Percentiles rank a stretch among this genome's conserved stretches.
Conservation (phyloP, 2,888 invertebrate species). For the Rhaphigaster nebulosa region DNA sequence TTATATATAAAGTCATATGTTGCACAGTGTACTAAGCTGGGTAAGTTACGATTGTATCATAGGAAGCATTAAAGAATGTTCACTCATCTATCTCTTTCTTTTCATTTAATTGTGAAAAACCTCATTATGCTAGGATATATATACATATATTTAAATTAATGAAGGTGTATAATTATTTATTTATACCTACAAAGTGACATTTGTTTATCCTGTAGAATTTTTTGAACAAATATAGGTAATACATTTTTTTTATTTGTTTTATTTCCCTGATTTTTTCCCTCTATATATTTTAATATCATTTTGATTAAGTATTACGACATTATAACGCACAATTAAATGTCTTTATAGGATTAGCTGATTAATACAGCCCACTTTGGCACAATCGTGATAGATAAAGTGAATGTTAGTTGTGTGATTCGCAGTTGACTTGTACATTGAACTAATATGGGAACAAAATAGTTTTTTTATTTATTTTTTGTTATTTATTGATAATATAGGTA, state of each 20-base stretch:
- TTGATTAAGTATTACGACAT: background rate
- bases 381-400: constrained; percentile 52
- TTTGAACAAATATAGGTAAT: constrained; percentile 58
- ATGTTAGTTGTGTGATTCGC: constrained; percentile 46
- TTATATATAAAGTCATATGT: constrained; percentile 42
- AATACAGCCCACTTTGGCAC: constrained; percentile 23
- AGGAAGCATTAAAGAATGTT: constrained; percentile 41
- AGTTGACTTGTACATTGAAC: constrained; percentile 42
- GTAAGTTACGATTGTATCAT: constrained; percentile 45
- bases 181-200: constrained; percentile 41
- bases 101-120: background rate
- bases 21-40: constrained; percentile 34
- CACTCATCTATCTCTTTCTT: constrained; percentile 24
- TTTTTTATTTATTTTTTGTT: constrained; percentile 53
- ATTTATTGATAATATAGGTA: constrained; percentile 23
- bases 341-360: constrained; percentile 36
- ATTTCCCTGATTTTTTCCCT: constrained; percentile 43
- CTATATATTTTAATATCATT: background rate
- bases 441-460: constrained; percentile 55
- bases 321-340: constrained; percentile 38
- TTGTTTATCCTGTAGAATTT: constrained; percentile 55
- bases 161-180: constrained; percentile 10
- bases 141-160: constrained; percentile 19
- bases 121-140: constrained; percentile 27
- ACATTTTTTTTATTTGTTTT: constrained; percentile 55